Base-by-base conservation (phyloP, 2,113 vertebrate species). In the Pteruthius melanotis region DNA sequence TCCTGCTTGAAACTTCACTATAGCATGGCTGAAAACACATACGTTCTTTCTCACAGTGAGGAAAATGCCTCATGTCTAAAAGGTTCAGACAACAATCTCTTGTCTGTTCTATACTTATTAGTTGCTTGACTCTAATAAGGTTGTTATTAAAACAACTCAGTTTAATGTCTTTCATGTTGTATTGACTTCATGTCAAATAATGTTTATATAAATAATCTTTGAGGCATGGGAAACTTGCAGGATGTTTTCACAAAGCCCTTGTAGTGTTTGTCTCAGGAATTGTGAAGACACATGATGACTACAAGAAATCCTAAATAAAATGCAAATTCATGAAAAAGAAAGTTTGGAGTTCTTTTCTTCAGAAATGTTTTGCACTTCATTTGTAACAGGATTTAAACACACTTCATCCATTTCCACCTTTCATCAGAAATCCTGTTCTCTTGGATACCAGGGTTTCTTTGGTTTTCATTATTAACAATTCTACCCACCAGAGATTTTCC, bases 101-200 rank as follows among this genome's bases (percentile, higher is more conserved):
- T 57, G 30, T 87, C 72, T 57, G 13, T 72, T 94, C 53, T 0
- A 0, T 35, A 65, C 45, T 72, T 80, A 45, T 7, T 82, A 87
- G 57, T 65, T 84, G 35, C 72, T 90, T 74, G 60, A 75, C 33
- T 94, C 23, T 89, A 91, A 91, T 49, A 82, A 92, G 49, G 37
- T 72, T 91, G 87, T 89, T 95, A 72, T 78, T 94, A 87, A 91
- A 96, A 84, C 40, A 94, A 87, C 15, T 13, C 78, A 72, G 40
- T 75, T 83, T 71, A 84, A 71, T 76, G 53, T 76, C 74, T 94
- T 61, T 89, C 71, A 87, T 53, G 49, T 63, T 91, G 65, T 79
- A 89, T 74, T 95, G 95, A 94, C 45, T 95, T 87, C 42, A 66
- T 75, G 84, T 94, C 89, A 97, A 84, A 76, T 63, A 57, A 57